Evolutionary conservation across 2,888 invertebrate genomes (phyloP).

Genomic region (Erebia ligea): DNA sequence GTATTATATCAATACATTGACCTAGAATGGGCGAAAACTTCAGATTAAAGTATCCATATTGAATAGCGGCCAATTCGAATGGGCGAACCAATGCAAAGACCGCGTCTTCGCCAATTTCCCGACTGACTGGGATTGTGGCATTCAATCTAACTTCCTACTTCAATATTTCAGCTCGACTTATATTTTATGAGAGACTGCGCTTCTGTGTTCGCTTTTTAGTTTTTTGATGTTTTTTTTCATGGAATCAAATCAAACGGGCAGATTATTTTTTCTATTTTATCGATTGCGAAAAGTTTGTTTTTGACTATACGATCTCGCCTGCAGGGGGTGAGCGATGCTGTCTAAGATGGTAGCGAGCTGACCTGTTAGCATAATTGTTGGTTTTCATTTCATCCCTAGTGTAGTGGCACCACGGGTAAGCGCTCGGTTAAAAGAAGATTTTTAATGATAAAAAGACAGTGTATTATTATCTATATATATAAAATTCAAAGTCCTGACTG

Average conservation of each 20-base stretch:
- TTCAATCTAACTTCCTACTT: conserved; percentile 17
- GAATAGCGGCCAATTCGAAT: conserved; percentile 20
- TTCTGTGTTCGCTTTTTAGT: not conserved
- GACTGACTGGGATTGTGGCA: conserved; percentile 19
- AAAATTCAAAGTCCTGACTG: no score
- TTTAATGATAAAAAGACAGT: not conserved
- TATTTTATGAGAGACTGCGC: conserved; percentile 18
- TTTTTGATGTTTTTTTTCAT: not conserved
- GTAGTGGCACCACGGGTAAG: no score
- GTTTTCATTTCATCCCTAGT: no score
- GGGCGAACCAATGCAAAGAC: conserved; percentile 17
- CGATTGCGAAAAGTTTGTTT: no score
- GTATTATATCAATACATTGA: not conserved
- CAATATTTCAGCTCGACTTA: conserved; percentile 14
- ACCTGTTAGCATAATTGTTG: no score
- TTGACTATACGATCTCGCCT: no score
- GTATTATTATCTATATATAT: no score
- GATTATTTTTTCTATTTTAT: no score
- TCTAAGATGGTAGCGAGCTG: no score
- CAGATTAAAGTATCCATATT: conserved; percentile 15
- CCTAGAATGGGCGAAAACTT: conserved; percentile 11
- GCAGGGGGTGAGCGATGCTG: no score
- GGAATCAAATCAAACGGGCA: not conserved
- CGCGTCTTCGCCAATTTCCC: conserved; percentile 19
- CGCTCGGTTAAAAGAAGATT: no score